Base-by-base conservation (phyloP, 2,113 vertebrate species). In the Ranitomeya imitator region DNA sequence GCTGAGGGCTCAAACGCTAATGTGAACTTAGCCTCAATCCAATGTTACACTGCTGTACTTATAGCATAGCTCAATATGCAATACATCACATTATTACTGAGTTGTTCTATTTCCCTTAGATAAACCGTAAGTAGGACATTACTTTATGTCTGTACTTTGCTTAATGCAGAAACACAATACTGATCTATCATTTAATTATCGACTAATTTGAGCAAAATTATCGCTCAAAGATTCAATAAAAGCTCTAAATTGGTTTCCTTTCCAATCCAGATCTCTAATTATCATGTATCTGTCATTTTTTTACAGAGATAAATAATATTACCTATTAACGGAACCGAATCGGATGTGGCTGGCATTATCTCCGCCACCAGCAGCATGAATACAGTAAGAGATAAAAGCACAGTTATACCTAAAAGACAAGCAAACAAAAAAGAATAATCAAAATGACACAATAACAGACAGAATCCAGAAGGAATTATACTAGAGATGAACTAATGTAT, bases 311-410 rank as follows among this genome's bases (percentile, higher is more conserved):
- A 55, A 71, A n/a, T 52, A 31, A 26, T 4, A 95, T 96, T 94
- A 99, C 98, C 97, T 57, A 99, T 99, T 93, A 99, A 91, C 69
- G 98, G 98, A 83, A 99, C 97, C 0, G 98, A 99, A 90, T 99
- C 97, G 0, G 98, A 99, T 0, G 98, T 98, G 16, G 98, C 96
- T 3, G 98, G 97, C 97, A 99, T 99, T 90, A 99, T 98, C 92
- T 98, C 97, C 59, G 97, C 97, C 74, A 99, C 97, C 18, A 99
- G 94, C 86, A 99, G 94, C 98, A 99, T 98, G 90, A 99, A 98
- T 90, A 99, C 97, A 0, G 97, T 98, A 60, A 99, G 95, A 13
- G 98, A 99, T 59, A 99, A 95, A 82, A 99, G 92, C 83, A 99
- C 98, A 0, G 98, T 99, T 90, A 99, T 99, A 83, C 98, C 98